Evolutionary conservation across 2,113 vertebrate genomes (phyloP).

Genomic region (Irena cyanogastra): DNA sequence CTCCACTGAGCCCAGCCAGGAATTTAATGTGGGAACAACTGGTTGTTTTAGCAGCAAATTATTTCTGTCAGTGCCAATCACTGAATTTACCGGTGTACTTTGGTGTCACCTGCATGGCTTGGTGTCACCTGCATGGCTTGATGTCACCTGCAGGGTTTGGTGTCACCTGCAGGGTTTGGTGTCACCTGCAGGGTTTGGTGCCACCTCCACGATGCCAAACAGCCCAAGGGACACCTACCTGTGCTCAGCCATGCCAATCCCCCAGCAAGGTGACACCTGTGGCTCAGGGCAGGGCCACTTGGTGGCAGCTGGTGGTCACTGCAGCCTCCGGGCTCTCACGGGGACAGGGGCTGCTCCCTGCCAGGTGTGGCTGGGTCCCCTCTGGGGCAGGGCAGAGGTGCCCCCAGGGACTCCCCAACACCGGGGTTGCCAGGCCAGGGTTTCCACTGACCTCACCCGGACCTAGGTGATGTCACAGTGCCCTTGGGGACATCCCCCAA

Average conservation of each 20-base stretch:
- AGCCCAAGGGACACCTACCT: not conserved
- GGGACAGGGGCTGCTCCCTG: not conserved
- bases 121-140: rapidly evolving
- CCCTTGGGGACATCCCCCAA: not conserved
- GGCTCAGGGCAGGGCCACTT: not conserved
- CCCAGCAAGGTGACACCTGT: rapidly evolving
- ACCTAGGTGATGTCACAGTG: not conserved
- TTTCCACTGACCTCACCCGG: not conserved
- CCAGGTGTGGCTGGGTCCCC: no score
- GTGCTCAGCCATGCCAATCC: not conserved
- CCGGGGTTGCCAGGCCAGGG: not conserved
- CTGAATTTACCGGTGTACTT: not conserved
- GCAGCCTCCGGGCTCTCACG: rapidly evolving
- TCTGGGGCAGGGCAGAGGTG: not conserved
- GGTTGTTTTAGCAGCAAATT: not conserved
- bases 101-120: not conserved
- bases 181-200: not conserved
- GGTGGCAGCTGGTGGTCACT: rapidly evolving
- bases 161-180: not conserved
- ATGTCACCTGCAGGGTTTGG: not conserved
- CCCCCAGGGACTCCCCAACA: not conserved
- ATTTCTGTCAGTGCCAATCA: rapidly evolving
- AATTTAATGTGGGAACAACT: not conserved
- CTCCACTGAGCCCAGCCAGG: rapidly evolving
- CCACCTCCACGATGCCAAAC: not conserved